Conservation (phyloP, 1,140 invertebrate species). For the Whitmania pigra region DNA sequence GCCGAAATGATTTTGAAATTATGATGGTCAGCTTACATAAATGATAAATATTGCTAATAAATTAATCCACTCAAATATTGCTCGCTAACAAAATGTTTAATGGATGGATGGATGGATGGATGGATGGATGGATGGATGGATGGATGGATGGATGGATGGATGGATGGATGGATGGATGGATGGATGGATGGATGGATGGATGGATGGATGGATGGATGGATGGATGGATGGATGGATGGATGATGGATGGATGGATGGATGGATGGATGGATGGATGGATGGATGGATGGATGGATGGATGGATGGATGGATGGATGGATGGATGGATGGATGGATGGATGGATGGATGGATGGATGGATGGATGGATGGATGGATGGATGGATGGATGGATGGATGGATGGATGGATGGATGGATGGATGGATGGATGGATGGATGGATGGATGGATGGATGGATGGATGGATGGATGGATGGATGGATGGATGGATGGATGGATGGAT, state of each 20-base stretch:
- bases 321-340: no score
- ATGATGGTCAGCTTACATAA: no score
- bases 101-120: constrained; percentile 1
- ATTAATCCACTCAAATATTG: no score
- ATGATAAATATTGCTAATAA: no score
- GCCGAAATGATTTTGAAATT: no score
- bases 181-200: no score
- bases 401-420: no score
- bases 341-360: no score
- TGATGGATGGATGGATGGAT: no score
- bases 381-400: background rate
- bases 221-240: constrained; percentile 1
- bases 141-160: constrained; percentile 8
- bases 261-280: no score
- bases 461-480: background rate
- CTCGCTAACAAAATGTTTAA: no score
- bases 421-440: background rate
- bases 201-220: constrained; percentile 2
- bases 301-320: background rate
- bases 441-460: constrained; percentile 3
- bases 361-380: constrained; percentile 5
- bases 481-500: no score
- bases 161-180: background rate
- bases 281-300: constrained; percentile 4
- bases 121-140: background rate